phyloP scores from a whole-genome alignment of 2,113 vertebrate species.

The Fulica atra region DNA sequence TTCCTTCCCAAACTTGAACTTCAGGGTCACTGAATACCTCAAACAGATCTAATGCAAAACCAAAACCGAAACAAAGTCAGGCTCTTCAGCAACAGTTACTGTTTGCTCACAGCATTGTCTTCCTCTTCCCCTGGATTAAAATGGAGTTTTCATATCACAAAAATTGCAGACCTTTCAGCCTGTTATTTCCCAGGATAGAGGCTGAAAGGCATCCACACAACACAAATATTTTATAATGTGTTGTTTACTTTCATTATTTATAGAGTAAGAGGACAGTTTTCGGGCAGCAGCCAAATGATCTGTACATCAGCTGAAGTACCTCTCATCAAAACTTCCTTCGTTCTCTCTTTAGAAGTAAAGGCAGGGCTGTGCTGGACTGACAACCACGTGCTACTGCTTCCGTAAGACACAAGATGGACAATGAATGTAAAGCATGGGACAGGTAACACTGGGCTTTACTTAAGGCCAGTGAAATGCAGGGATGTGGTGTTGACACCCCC shows the following conservation, averaged over 20 bases:
- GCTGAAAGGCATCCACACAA: background rate
- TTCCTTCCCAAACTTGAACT: background rate
- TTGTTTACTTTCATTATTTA: background rate
- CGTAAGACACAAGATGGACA: background rate
- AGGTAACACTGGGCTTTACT: background rate
- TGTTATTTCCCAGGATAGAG: background rate
- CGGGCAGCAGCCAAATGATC: background rate
- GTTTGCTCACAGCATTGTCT: background rate
- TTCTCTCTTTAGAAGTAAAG: constrained; percentile 24
- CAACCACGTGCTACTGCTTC: background rate
- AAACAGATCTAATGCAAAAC: background rate
- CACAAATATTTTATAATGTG: background rate
- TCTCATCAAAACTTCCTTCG: background rate
- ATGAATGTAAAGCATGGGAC: background rate
- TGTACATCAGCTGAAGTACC: background rate
- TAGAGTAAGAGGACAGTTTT: background rate
- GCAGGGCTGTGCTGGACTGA: background rate
- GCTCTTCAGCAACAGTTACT: background rate
- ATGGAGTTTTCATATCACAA: background rate
- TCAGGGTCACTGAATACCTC: background rate
- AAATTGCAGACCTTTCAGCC: background rate
- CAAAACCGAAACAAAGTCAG: background rate
- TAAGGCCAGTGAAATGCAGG: background rate
- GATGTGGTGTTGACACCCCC: background rate
- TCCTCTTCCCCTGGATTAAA: background rate